Percentiles rank a stretch among this genome's conserved stretches.
Evolutionary conservation across 2,888 invertebrate species (phyloP).

Genomic region (Teinopalpus imperialis): DNA sequence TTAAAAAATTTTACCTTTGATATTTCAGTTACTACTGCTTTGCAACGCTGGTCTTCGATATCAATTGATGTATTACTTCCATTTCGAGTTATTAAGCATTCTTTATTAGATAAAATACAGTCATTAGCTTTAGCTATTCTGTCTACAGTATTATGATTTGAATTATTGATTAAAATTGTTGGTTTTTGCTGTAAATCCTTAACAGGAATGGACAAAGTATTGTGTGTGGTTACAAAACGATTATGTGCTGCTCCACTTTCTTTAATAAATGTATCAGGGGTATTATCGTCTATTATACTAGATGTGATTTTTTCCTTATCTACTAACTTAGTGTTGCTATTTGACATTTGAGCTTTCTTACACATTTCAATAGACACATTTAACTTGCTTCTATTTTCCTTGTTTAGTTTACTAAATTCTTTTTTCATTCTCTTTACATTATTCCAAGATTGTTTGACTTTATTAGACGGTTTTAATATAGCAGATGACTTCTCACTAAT

Average conservation of each 20-base stretch:
- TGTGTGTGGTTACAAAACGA: not conserved
- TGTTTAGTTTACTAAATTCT: conserved; percentile 68
- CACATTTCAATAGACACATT: conserved; percentile 74
- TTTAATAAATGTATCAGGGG: not conserved
- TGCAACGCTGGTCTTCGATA: conserved; percentile 17
- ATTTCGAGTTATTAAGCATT: not conserved
- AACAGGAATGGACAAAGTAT: not conserved
- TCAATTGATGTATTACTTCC: not conserved
- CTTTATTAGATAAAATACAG: not conserved
- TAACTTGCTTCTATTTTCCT: conserved; percentile 62
- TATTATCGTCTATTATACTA: not conserved
- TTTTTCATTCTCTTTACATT: conserved; percentile 73
- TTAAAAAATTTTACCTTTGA: conserved; percentile 52
- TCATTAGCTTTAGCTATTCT: not conserved
- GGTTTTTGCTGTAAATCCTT: not conserved
- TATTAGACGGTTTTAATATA: conserved; percentile 43
- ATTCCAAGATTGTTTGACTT: conserved; percentile 60
- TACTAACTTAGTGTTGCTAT: conserved; percentile 31
- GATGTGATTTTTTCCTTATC: conserved; percentile 7
- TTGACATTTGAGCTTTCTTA: conserved; percentile 51
- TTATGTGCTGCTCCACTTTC: not conserved
- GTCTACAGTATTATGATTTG: not conserved
- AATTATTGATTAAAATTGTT: not conserved
- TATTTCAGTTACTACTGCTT: conserved; percentile 18
- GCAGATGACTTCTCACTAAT: conserved; percentile 36